A percentile compares a stretch with the other conserved stretches of the same genome.
These are phyloP conservation scores for Nyctalus aviator DNA, from an alignment of 2,797 vertebrate genomes.

Conservation along the genomic window DNA sequence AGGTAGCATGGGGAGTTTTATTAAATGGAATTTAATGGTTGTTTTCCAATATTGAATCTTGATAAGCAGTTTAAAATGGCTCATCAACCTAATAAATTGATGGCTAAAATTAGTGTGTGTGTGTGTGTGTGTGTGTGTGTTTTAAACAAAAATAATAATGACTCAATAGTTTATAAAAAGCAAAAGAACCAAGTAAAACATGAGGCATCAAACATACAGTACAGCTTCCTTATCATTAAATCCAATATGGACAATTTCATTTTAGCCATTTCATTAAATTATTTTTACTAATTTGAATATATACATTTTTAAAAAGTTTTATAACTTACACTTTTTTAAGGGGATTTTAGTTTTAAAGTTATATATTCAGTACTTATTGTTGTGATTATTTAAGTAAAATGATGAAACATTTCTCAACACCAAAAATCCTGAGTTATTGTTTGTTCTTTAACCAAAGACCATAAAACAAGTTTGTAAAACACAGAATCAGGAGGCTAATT, in stretches of 20 bases:
- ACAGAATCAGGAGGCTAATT: background rate
- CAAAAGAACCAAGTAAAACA: constrained; percentile 17
- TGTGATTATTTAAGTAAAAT: constrained; percentile 46
- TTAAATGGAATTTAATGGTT: background rate
- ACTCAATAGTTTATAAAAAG: constrained; percentile 23
- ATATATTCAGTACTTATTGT: background rate
- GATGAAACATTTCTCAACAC: background rate
- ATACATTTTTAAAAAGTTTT: background rate
- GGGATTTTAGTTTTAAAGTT: background rate
- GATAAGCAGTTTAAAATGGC: constrained; percentile 50
- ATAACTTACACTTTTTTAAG: background rate
- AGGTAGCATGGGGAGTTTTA: background rate
- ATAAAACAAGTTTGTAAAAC: background rate
- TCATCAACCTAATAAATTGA: background rate
- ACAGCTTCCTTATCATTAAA: background rate
- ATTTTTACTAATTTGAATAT: constrained; percentile 28
- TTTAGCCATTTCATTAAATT: background rate
- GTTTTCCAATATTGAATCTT: background rate
- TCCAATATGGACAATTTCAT: background rate
- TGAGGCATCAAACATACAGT: background rate
- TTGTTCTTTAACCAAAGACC: background rate
- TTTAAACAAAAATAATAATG: background rate
- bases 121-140: background rate
- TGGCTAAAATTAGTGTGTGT: background rate
- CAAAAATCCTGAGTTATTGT: background rate